phyloP scores from a whole-genome alignment of 64 coral and sea anemone species.

The Stichodactyla mertensii region DNA sequence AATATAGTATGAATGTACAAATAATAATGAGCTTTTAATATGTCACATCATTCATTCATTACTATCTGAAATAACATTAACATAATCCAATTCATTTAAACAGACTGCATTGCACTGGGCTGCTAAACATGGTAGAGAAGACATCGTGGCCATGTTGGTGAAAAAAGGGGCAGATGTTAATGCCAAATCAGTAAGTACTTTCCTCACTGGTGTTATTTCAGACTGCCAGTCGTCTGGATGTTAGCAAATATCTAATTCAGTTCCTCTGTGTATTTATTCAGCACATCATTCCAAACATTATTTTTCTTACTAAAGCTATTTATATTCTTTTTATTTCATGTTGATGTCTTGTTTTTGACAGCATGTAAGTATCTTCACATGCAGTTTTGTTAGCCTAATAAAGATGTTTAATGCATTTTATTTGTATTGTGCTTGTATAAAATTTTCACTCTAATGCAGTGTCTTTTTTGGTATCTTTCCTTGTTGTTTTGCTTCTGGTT shows the following conservation, averaged over 20 bases:
- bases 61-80: not conserved
- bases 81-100: not conserved
- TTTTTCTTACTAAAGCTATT: not conserved
- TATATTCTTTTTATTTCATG: not conserved
- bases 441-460: not conserved
- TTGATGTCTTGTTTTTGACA: slow-evolving; percentile 9
- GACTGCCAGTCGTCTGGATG: too few relatives aligned
- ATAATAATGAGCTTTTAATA: not conserved
- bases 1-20: not conserved
- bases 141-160: slow-evolving; percentile 60
- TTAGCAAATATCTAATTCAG: too few relatives aligned
- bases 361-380: slow-evolving; percentile 70
- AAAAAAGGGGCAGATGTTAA: slow-evolving; percentile 79
- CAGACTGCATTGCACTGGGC: slow-evolving; percentile 99
- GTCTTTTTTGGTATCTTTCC: not conserved
- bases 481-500: not conserved
- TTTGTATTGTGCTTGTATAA: not conserved
- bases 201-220: not conserved
- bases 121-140: slow-evolving; percentile 88
- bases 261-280: not conserved
- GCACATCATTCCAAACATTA: not conserved
- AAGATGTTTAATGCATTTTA: not conserved
- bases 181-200: slow-evolving; percentile 48
- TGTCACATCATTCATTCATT: too few relatives aligned
- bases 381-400: too few relatives aligned